Evolutionary conservation across 2,888 invertebrate species (phyloP).

Genomic region (Lasioglossum figueresi): DNA sequence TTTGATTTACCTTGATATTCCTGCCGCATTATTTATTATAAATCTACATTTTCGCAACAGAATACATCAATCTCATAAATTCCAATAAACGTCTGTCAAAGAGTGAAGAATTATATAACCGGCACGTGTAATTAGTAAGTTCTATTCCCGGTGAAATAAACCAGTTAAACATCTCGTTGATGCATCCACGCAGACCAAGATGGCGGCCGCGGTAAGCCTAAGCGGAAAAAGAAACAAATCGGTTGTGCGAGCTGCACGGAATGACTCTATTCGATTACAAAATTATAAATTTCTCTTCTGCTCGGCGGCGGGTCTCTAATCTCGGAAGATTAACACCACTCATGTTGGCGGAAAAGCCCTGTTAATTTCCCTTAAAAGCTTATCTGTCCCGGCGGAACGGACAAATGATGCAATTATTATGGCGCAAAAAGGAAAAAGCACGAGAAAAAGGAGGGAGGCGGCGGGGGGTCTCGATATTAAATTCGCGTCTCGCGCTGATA

Average conservation of each 20-base stretch:
- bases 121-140: not conserved
- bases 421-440: not conserved
- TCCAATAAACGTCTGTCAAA: not conserved
- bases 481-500: constrained; percentile 22
- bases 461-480: constrained; percentile 6
- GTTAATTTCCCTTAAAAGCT: constrained; percentile 33
- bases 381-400: not conserved
- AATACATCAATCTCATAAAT: not conserved
- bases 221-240: not conserved
- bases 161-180: not conserved
- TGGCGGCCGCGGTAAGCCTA: not conserved
- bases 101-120: not conserved
- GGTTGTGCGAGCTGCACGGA: not conserved
- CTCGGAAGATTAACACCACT: constrained; percentile 23
- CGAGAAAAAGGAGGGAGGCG: not conserved
- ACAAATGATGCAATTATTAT: constrained; percentile 40
- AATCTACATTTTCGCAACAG: not conserved
- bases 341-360: not conserved
- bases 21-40: not conserved
- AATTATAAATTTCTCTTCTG: not conserved
- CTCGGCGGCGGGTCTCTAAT: not conserved
- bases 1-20: not conserved
- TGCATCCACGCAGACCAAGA: not conserved
- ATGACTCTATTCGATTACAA: not conserved
- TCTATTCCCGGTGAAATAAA: not conserved